A percentile compares a stretch with the other conserved stretches of the same genome.
Evolutionary conservation across 2,113 vertebrate genomes (phyloP).

Genomic region (Pterocles orientalis): DNA sequence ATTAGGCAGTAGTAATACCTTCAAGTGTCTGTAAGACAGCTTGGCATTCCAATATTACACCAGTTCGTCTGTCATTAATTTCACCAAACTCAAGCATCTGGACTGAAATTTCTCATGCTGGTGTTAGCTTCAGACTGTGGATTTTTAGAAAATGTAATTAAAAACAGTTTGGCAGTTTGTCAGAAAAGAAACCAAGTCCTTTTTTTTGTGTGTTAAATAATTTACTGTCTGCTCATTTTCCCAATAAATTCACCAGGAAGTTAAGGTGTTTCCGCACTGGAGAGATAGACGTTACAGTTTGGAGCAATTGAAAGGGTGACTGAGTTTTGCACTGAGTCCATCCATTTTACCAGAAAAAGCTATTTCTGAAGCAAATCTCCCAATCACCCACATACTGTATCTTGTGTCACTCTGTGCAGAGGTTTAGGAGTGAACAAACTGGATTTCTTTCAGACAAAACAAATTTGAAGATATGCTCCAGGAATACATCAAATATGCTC

Average conservation of each 20-base stretch:
- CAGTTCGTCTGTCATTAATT: background rate
- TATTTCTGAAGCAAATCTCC: background rate
- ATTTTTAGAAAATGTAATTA: background rate
- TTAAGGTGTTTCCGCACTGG: background rate
- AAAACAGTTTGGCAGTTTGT: background rate
- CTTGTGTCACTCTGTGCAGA: background rate
- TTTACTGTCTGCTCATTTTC: background rate
- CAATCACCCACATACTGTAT: accelerated
- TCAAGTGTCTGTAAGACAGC: background rate
- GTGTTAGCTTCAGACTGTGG: background rate
- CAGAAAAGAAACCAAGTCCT: background rate
- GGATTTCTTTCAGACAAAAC: background rate
- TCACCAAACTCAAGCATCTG: background rate
- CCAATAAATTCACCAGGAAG: background rate
- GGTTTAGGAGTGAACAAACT: background rate
- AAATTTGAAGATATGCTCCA: background rate
- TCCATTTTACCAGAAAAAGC: background rate
- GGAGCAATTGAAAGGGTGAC: background rate
- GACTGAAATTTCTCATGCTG: background rate
- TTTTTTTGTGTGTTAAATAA: background rate
- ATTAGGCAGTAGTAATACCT: background rate
- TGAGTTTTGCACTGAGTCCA: background rate
- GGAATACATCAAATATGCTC: background rate
- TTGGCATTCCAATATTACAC: background rate
- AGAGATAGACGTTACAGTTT: background rate